Base-by-base conservation (phyloP, 2,888 invertebrate species). In the Anoncus sp. region DNA sequence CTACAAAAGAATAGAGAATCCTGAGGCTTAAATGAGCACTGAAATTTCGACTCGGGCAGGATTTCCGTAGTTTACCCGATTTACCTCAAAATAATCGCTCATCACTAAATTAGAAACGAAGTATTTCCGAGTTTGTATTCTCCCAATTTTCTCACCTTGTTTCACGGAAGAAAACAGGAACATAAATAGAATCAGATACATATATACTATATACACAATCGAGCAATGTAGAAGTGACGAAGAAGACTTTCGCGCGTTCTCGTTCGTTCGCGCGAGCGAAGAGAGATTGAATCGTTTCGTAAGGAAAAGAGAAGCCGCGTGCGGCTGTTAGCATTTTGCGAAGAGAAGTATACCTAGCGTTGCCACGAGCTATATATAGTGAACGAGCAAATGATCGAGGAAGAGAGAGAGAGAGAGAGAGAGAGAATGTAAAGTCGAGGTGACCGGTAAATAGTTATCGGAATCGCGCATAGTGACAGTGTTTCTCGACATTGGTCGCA, bases 281-380 rank as follows among this genome's bases (percentile, higher is more conserved):
- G 60, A 59, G 66, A 62, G 72, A 78, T 80, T 72, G 65, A 80
- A 78, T 78, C 78, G 78, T 75, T 75, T 75, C 72, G 45, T 62
- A 67, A 66, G 63, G 78, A 72, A 72, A 63, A 78, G 72, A 49
- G 59, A 73, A 74, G 70, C 53, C 57, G 69, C 63, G 27, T 70
- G 63, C 57, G 69, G 69, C 38, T 70, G 63, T 69, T 77, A 69
- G 73, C 55, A 49, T 59, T 45, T 59, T 31, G 67, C 55, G 20
- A 47, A 47, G 43, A 43, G 7, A 22, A 53, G 51, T 24, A 24
- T 67, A 31, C 9, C 18, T 55, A 59, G 69, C 45, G 63, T 71
- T 38, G 45, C n/a, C n/a, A 27, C 51, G 49, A 59, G 62, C 47
- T n/a, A n/a, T n/a, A n/a, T n/a, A n/a, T 69, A 47, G 73, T 35